phyloP scores from a whole-genome alignment of 2,888 invertebrate species.

The Polymixis flavicincta region DNA sequence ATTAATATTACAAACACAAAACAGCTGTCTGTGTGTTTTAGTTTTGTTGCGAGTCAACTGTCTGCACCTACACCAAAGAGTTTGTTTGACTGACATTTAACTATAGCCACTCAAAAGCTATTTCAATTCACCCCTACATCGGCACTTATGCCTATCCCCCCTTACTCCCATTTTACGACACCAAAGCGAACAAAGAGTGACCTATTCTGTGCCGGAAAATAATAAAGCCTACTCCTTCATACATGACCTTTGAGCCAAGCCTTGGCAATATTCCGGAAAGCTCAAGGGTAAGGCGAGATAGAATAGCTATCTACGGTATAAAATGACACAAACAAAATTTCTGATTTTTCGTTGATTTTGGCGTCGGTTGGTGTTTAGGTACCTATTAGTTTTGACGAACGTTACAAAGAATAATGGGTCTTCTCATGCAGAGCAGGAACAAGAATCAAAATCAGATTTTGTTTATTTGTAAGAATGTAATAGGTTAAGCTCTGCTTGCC shows the following conservation, averaged over 20 bases:
- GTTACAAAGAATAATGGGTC: not conserved
- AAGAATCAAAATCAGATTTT: too few relatives aligned
- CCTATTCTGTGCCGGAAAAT: conserved; percentile 31
- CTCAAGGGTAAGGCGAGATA: conserved; percentile 28
- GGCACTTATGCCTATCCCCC: not conserved
- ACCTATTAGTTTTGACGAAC: not conserved
- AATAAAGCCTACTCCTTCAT: conserved; percentile 32
- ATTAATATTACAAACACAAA: too few relatives aligned
- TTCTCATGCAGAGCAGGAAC: not conserved
- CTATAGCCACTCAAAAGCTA: not conserved
- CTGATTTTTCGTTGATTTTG: conserved; percentile 29
- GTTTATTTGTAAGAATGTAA: too few relatives aligned
- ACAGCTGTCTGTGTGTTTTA: too few relatives aligned
- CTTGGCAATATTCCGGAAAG: conserved; percentile 50
- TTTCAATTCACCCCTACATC: not conserved
- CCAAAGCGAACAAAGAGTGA: conserved; percentile 33
- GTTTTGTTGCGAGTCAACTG: too few relatives aligned
- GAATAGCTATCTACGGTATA: not conserved
- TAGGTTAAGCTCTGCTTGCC: too few relatives aligned
- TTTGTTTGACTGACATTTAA: not conserved
- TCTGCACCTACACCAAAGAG: too few relatives aligned
- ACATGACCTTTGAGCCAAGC: conserved; percentile 39
- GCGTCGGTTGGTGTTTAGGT: not conserved
- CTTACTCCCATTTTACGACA: conserved; percentile 17
- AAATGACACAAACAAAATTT: conserved; percentile 38